Percentiles rank a stretch among this genome's conserved stretches.
phyloP scores from a whole-genome alignment of 2,113 vertebrate species.

The Tyto alba region DNA sequence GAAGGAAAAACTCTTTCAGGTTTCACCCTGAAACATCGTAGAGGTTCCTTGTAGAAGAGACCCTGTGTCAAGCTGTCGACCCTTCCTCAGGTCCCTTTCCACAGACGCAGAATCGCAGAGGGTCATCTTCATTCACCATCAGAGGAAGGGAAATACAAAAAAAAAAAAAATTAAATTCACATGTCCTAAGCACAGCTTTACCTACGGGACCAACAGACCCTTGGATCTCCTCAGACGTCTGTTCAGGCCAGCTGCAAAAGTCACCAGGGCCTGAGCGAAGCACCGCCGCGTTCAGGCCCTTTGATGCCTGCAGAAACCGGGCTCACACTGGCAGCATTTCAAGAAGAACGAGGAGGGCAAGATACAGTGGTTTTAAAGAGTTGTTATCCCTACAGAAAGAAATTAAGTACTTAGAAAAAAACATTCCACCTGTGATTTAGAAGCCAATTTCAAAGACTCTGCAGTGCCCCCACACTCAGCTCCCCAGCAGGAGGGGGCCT shows the following conservation, averaged over 20 bases:
- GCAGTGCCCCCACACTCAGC: background rate
- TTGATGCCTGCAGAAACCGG: background rate
- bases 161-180: no score
- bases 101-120: background rate
- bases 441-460: background rate
- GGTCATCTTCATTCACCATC: background rate
- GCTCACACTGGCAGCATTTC: background rate
- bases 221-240: background rate
- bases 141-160: background rate
- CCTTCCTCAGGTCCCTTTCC: background rate
- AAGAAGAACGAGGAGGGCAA: background rate
- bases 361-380: background rate
- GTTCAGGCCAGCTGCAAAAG: background rate
- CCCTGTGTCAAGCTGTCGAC: background rate
- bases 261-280: background rate
- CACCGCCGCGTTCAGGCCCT: fast-evolving
- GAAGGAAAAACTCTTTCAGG: background rate
- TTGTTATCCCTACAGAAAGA: background rate
- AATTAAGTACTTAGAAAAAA: background rate
- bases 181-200: background rate
- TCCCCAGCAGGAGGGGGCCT: background rate
- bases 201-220: background rate
- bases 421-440: background rate
- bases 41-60: background rate
- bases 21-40: background rate